Conservation (phyloP, 2,113 vertebrate genomes). For the Pseudopodoces humilis region DNA sequence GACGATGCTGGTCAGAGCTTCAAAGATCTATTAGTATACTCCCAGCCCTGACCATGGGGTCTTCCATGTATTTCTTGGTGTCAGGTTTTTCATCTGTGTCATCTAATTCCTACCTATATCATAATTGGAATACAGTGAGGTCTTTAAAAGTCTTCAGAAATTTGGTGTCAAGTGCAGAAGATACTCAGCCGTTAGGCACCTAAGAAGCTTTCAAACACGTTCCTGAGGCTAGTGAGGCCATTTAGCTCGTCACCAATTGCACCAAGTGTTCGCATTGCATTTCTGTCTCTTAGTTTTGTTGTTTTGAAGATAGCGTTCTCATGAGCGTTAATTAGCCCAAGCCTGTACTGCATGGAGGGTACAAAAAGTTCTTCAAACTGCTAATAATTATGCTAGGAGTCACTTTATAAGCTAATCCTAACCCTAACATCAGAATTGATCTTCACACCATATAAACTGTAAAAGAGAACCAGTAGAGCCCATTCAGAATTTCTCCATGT, state of each 20-base stretch:
- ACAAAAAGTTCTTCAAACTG: background rate
- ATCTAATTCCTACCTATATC: background rate
- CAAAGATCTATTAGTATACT: background rate
- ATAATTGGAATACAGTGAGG: background rate
- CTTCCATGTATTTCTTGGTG: background rate
- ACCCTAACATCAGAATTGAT: background rate
- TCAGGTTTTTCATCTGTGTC: background rate
- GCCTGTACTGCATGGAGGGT: fast-evolving
- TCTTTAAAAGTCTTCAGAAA: background rate
- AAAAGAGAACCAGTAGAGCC: background rate
- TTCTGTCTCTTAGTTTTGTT: background rate
- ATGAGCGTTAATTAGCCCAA: background rate
- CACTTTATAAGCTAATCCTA: background rate
- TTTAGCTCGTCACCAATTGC: background rate
- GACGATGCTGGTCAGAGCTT: background rate
- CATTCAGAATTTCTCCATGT: background rate
- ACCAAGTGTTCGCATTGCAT: background rate
- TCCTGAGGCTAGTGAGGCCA: background rate
- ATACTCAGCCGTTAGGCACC: background rate
- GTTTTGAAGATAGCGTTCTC: background rate
- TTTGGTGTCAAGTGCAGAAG: background rate
- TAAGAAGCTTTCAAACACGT: background rate
- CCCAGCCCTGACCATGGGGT: background rate
- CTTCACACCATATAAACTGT: background rate
- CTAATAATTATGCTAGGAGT: background rate